Evolutionary conservation across 2,888 invertebrate genomes (phyloP).

Genomic region (Pecten maximus): DNA sequence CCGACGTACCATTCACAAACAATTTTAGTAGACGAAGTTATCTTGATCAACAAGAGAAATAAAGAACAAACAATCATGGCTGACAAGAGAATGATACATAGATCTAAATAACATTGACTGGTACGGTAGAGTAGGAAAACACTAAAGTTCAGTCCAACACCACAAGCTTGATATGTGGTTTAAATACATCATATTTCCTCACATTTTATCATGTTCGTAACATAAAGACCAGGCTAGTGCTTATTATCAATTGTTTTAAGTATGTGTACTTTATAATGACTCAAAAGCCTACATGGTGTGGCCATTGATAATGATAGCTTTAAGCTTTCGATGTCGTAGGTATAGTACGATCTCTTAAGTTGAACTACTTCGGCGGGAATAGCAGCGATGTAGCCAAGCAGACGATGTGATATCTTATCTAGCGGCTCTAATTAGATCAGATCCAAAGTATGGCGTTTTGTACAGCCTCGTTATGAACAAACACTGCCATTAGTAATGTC

Average conservation of each 20-base stretch:
- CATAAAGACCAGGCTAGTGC: not conserved
- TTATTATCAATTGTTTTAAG: too few species aligned
- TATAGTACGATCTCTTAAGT: not conserved
- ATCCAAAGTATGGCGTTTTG: not conserved
- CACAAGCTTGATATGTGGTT: not conserved
- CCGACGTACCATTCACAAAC: not conserved
- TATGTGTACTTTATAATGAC: too few species aligned
- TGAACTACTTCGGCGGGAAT: not conserved
- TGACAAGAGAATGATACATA: not conserved
- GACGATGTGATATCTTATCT: conserved; percentile 1
- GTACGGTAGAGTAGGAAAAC: not conserved
- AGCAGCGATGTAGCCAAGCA: not conserved
- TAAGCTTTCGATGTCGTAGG: not conserved
- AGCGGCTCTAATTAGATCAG: not conserved
- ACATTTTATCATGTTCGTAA: not conserved
- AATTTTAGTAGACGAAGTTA: not conserved
- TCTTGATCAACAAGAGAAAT: conserved; percentile 11
- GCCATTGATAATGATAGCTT: not conserved
- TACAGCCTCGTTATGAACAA: not conserved
- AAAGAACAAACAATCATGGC: conserved; percentile 16
- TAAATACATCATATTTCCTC: not conserved
- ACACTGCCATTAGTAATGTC: not conserved
- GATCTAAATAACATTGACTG: not conserved
- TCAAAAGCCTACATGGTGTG: not conserved
- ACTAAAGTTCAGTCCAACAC: not conserved